Evolutionary conservation across 2,888 invertebrate species (phyloP).

Genomic region (Eupithecia abbreviata): DNA sequence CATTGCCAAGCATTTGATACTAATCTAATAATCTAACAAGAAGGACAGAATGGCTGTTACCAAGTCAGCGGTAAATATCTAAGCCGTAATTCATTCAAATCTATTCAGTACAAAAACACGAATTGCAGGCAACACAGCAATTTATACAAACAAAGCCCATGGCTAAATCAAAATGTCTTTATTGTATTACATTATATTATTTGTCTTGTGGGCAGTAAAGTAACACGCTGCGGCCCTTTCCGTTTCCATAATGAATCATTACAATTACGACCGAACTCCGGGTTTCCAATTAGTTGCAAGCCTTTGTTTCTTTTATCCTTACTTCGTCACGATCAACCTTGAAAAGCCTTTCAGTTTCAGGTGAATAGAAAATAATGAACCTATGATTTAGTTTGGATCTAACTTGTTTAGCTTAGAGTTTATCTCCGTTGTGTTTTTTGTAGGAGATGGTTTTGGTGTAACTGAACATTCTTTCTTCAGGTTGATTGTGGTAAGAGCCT

Average conservation of each 20-base stretch:
- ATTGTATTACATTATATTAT: constrained; percentile 37
- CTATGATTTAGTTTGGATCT: background rate
- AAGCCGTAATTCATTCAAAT: constrained; percentile 46
- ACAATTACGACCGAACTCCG: constrained; percentile 58
- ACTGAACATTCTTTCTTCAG: background rate
- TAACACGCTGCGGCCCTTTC: constrained; percentile 59
- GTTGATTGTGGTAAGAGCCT: background rate
- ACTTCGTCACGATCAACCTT: constrained; percentile 24
- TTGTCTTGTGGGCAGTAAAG: constrained; percentile 47
- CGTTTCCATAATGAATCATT: constrained; percentile 74
- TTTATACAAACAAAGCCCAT: constrained; percentile 48
- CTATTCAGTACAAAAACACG: constrained; percentile 49
- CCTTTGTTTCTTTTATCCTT: constrained; percentile 47
- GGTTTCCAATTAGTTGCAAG: constrained; percentile 53
- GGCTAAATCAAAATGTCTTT: constrained; percentile 49
- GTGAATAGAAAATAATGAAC: background rate
- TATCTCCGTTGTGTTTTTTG: background rate
- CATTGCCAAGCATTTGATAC: background rate
- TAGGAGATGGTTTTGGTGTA: background rate
- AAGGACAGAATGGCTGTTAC: constrained; percentile 29
- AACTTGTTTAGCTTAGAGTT: background rate
- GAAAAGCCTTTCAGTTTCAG: constrained; percentile 18
- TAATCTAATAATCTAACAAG: background rate
- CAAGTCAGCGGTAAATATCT: constrained; percentile 38
- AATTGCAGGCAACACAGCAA: constrained; percentile 43